Conservation (phyloP, 2,888 invertebrate species). For the Gryllus longicercus region DNA sequence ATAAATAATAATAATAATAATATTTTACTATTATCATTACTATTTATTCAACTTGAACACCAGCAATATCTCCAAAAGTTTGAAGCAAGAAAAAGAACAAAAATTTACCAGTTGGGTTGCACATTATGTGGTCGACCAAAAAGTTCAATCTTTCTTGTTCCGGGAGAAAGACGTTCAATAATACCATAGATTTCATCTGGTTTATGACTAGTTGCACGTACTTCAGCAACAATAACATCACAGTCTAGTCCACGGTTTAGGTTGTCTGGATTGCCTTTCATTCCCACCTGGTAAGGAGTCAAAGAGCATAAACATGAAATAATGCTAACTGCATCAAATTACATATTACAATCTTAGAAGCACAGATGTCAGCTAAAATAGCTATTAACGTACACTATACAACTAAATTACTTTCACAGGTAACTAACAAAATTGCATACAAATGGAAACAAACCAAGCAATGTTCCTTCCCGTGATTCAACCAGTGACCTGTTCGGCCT, state of each 20-base stretch:
- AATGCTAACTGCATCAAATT: too few relatives aligned
- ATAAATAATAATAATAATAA: too few relatives aligned
- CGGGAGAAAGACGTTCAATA: slow-evolving; percentile 92
- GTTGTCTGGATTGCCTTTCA: slow-evolving; percentile 90
- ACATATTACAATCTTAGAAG: too few relatives aligned
- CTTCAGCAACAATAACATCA: slow-evolving; percentile 97
- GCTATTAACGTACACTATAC: too few relatives aligned
- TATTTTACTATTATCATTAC: too few relatives aligned
- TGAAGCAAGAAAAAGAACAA: too few relatives aligned
- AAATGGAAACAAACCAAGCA: slow-evolving; percentile 63
- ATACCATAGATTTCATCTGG: slow-evolving; percentile 99
- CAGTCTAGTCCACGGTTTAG: slow-evolving; percentile 92
- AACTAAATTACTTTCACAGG: too few relatives aligned
- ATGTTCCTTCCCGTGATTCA: slow-evolving; percentile 98
- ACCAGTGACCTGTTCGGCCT: slow-evolving; percentile 96
- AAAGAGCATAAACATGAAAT: not conserved
- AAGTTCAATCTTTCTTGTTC: slow-evolving; percentile 93
- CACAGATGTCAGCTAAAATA: too few relatives aligned
- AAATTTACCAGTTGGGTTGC: slow-evolving; percentile 85
- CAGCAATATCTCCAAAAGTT: too few relatives aligned
- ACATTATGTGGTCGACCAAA: slow-evolving; percentile 97
- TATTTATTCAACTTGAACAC: too few relatives aligned
- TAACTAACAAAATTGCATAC: too few relatives aligned
- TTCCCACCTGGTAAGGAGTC: slow-evolving; percentile 58
- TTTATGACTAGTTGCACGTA: slow-evolving; percentile 95